These are phyloP conservation scores for Omphaloscelis lunosa DNA, from an alignment of 2,888 invertebrate species.

Conservation along the genomic window DNA sequence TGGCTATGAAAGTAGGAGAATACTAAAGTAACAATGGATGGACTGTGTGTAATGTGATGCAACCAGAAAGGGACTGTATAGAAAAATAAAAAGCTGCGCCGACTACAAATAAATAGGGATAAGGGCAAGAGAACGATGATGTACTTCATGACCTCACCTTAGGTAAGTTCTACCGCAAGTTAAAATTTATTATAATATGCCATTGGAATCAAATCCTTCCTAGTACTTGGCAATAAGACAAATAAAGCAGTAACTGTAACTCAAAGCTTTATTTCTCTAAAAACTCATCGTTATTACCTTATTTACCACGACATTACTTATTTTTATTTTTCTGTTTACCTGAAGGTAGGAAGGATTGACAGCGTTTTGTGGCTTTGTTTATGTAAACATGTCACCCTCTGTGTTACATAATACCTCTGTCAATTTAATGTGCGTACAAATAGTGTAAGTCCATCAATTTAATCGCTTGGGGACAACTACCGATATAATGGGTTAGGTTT, in stretches of 20 bases:
- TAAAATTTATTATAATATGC: no score
- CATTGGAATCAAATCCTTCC: neutral
- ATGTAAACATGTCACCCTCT: slow-evolving; percentile 30
- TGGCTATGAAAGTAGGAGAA: neutral
- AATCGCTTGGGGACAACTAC: slow-evolving; percentile 14
- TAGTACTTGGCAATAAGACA: neutral
- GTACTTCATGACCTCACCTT: neutral
- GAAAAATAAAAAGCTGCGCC: no score
- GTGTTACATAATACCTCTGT: slow-evolving; percentile 26
- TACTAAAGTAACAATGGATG: neutral
- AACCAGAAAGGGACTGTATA: neutral
- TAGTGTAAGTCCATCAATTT: slow-evolving; percentile 30
- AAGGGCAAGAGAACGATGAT: neutral
- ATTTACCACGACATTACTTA: slow-evolving; percentile 21
- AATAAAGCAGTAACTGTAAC: neutral
- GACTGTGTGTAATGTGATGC: neutral
- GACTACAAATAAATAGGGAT: no score
- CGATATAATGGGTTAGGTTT: neutral
- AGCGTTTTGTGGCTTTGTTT: slow-evolving; percentile 19
- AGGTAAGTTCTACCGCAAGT: neutral
- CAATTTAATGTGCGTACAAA: slow-evolving; percentile 15
- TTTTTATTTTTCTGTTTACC: slow-evolving; percentile 41
- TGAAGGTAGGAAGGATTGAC: slow-evolving; percentile 13
- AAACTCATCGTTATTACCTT: slow-evolving; percentile 10
- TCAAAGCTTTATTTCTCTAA: slow-evolving; percentile 6